Base-by-base conservation (phyloP, 2,888 invertebrate species). In the Papilio elwesi region DNA sequence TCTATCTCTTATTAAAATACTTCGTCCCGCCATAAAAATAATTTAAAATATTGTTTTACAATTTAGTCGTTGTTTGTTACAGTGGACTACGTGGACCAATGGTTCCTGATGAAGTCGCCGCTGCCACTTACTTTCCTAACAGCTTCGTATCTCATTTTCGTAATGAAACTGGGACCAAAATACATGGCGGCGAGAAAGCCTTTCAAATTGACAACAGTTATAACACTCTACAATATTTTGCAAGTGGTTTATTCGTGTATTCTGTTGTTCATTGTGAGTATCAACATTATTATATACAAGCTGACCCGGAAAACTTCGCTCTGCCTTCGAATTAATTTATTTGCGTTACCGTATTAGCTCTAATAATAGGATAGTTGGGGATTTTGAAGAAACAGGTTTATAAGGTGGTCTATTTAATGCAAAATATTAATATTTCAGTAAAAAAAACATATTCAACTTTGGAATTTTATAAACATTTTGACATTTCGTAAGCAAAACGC, bases 51-150 rank as follows among this genome's bases (percentile, higher is more conserved):
- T n/a, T 48, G 12, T 12, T 55, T 16, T 1, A 16, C 6, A 15
- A 49, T 64, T 15, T 9, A 0, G 9, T 43, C 9, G 9, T 9
- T 43, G 7, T 43, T 8, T 47, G 26, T 83, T 79, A 12, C 83
- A 87, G 87, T 77, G n/a, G 83, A 84, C 26, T 85, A 84, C 74
- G 83, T 82, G 1, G 87, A 87, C 70, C 71, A 74, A 2, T 96
- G 95, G 93, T 94, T 95, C n/a, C 85, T 97, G 55, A 95, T 97
- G 88, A 88, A 92, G 0, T 93, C 95, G 10, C 96, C 97, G 8
- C 92, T 94, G 84, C 95, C 95, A 0, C 93, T 95, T 0, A 48
- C 95, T 6, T 72, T 88, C 1, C 89, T 96, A 26, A 87, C 95
- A n/a, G 80, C 89, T 7, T 75, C 88, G 0, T 97, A 97, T 83